These are phyloP conservation scores for Lepetodrilus schrolli DNA, from an alignment of 2,888 invertebrate species.

Conservation along the genomic window DNA sequence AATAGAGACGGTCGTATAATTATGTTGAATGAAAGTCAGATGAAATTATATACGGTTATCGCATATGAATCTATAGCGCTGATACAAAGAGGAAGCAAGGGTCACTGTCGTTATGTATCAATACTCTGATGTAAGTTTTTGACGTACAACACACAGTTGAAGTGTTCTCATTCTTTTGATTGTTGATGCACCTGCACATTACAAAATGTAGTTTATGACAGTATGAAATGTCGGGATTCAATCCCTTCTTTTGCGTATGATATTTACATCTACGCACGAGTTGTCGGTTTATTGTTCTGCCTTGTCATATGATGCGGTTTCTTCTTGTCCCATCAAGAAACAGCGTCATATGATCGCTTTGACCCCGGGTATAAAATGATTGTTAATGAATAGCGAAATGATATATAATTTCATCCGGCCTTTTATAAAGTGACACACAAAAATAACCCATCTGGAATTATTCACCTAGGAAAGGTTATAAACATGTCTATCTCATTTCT, in stretches of 20 bases:
- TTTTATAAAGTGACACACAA: neutral
- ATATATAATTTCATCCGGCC: neutral
- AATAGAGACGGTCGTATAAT: no score
- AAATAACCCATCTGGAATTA: neutral
- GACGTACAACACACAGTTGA: no score
- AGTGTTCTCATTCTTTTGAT: no score
- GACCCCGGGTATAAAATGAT: neutral
- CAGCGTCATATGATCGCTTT: no score
- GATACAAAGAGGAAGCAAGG: no score
- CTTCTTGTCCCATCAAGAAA: no score
- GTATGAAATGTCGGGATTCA: neutral
- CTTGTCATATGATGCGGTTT: no score
- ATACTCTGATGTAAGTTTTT: no score
- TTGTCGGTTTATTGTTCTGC: neutral
- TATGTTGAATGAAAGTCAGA: no score
- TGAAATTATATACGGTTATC: no score
- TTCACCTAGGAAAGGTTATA: neutral
- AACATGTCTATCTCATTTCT: neutral
- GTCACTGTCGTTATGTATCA: no score
- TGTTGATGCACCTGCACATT: neutral
- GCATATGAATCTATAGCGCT: no score
- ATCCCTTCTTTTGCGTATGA: neutral
- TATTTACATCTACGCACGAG: neutral
- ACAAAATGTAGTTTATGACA: neutral
- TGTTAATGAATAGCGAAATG: neutral